Conservation (phyloP, 2,888 invertebrate species). For the Rhingia campestris region DNA sequence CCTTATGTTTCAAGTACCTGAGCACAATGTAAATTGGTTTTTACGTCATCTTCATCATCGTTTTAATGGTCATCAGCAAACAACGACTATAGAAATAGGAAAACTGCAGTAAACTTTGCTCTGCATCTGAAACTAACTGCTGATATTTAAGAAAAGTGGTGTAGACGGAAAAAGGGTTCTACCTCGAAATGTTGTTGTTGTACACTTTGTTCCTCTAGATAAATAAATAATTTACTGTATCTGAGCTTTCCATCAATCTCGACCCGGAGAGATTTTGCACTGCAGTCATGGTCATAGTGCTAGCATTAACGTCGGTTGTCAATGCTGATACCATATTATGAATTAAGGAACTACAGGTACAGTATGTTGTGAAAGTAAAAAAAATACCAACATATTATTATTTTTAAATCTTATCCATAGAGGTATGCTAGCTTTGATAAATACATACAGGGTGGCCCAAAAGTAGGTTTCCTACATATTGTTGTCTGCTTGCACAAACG, state of each 20-base stretch:
- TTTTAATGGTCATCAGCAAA: conserved; percentile 13
- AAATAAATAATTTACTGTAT: conserved; percentile 43
- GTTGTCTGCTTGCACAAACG: too few relatives aligned
- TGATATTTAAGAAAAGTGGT: too few relatives aligned
- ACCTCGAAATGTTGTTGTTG: not conserved
- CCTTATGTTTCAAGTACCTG: conserved; percentile 8
- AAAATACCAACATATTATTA: too few relatives aligned
- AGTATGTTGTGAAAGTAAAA: not conserved
- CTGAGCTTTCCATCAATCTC: conserved; percentile 10
- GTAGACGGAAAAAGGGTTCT: not conserved
- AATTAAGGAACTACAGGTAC: not conserved
- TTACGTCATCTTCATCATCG: conserved; percentile 33
- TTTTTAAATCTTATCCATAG: too few relatives aligned
- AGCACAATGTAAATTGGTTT: conserved; percentile 30
- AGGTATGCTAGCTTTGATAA: too few relatives aligned
- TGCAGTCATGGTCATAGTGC: not conserved
- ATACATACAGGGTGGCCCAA: too few relatives aligned
- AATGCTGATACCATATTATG: not conserved
- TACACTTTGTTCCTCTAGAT: conserved; percentile 5
- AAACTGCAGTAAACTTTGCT: conserved; percentile 10
- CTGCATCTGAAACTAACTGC: not conserved
- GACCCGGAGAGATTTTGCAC: not conserved
- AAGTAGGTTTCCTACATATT: too few relatives aligned
- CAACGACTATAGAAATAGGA: conserved; percentile 6
- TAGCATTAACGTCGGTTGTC: not conserved